These are phyloP conservation scores for Galerucella nymphaeae DNA, from an alignment of 2,888 invertebrate species.

Conservation along the genomic window DNA sequence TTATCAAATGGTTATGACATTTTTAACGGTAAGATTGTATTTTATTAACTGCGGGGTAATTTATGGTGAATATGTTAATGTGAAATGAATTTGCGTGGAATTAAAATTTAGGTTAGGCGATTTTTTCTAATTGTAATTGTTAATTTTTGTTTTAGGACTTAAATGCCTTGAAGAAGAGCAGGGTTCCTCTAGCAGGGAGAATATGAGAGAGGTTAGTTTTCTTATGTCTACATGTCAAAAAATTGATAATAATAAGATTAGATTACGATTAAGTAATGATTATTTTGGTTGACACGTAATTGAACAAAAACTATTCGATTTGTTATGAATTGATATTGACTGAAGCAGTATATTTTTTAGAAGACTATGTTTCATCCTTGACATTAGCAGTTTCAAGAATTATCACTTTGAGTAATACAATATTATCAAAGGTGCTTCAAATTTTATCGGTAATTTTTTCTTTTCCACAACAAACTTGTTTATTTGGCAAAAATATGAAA, in stretches of 20 bases:
- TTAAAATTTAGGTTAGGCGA: not conserved
- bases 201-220: constrained; percentile 60
- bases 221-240: not conserved
- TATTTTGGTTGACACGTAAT: no score
- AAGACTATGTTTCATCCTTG: no score
- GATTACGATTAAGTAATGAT: no score
- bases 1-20: not conserved
- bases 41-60: not conserved
- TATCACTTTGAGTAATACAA: no score
- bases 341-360: no score
- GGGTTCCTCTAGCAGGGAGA: constrained; percentile 52
- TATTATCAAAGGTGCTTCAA: no score
- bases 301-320: no score
- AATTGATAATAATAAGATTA: not conserved
- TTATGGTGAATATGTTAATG: not conserved
- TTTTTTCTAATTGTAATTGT: not conserved
- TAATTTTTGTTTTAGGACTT: constrained; percentile 56
- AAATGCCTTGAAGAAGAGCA: constrained; percentile 59
- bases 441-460: no score
- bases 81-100: not conserved
- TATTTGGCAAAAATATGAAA: no score
- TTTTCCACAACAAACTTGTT: no score
- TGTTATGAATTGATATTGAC: no score
- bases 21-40: not conserved
- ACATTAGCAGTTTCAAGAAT: no score